Evolutionary conservation across 2,113 vertebrate species (phyloP).

Genomic region (Glaucomys volans): DNA sequence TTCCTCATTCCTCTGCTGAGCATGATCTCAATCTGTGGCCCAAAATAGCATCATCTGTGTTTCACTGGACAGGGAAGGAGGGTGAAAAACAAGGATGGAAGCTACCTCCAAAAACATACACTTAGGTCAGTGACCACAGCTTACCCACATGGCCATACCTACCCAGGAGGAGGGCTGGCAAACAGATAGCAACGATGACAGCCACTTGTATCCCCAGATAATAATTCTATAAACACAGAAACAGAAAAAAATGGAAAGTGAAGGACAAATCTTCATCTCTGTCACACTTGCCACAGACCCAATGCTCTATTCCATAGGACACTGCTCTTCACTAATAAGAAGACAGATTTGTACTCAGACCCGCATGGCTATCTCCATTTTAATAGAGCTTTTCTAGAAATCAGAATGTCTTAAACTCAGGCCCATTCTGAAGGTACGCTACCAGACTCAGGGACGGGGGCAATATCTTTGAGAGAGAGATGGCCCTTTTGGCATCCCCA

Average conservation of each 20-base stretch:
- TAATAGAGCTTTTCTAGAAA: not conserved
- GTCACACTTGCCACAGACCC: not conserved
- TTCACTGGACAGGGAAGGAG: not conserved
- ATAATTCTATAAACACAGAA: not conserved
- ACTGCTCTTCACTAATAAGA: not conserved
- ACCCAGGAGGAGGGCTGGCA: not conserved
- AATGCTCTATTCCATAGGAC: rapidly evolving
- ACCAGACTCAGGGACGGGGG: not conserved
- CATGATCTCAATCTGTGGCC: not conserved
- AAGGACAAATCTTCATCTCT: not conserved
- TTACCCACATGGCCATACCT: not conserved
- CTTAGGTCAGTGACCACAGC: too few relatives aligned
- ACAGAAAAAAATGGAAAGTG: not conserved
- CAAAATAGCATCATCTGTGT: not conserved
- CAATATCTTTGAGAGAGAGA: not conserved
- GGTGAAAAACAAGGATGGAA: not conserved
- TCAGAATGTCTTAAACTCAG: not conserved
- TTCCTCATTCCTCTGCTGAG: not conserved
- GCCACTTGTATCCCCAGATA: not conserved
- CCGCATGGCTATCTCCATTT: not conserved
- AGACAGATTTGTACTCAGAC: not conserved
- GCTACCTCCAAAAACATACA: not conserved
- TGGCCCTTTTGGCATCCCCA: not conserved
- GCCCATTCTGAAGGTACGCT: not conserved
- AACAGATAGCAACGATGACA: not conserved